phyloP scores from a whole-genome alignment of 1,140 invertebrate species.

The Bombus sylvicola region DNA sequence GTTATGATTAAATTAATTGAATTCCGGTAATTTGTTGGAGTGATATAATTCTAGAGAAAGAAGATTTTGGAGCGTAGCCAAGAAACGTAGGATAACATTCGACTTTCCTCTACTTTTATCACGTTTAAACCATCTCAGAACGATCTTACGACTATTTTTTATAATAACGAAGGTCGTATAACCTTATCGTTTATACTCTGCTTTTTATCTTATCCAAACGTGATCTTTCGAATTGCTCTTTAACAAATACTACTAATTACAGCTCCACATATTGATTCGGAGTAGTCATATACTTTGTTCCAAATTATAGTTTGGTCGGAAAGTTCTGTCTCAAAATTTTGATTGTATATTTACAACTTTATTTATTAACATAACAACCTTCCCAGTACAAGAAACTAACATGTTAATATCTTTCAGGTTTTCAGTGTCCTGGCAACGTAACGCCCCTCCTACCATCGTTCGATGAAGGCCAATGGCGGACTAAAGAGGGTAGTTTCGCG shows the following conservation, averaged over 20 bases:
- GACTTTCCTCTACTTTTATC: not conserved
- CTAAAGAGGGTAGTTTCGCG: not conserved
- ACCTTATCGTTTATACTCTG: not conserved
- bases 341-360: not conserved
- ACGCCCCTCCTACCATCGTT: not conserved
- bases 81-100: not conserved
- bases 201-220: not conserved
- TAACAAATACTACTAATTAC: not conserved
- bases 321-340: not conserved
- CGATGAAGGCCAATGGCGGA: constrained; percentile 4
- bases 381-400: not conserved
- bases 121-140: not conserved
- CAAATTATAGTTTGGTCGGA: not conserved
- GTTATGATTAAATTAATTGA: not conserved
- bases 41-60: not conserved
- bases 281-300: too few species aligned
- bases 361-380: not conserved
- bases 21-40: not conserved
- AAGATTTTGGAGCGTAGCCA: not conserved
- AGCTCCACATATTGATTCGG: not conserved
- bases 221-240: not conserved
- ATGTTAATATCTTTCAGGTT: not conserved
- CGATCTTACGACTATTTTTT: not conserved
- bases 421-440: not conserved
- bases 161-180: not conserved